phyloP scores from a whole-genome alignment of 2,797 vertebrate genomes.

The Anisognathus igniventris region DNA sequence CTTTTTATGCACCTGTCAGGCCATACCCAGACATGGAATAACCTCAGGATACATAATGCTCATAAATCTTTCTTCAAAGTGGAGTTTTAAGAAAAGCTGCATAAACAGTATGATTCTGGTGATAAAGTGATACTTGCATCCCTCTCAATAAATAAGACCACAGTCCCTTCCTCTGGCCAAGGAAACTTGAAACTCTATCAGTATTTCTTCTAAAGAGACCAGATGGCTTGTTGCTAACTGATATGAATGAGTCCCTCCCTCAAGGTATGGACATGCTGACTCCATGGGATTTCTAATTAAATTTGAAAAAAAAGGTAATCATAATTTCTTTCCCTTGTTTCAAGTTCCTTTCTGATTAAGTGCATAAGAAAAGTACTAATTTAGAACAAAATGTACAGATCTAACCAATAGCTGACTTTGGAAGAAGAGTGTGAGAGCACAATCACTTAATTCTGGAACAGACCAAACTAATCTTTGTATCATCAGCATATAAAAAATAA shows the following conservation, averaged over 20 bases:
- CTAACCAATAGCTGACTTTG: background rate
- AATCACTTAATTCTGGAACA: background rate
- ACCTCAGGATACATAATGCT: background rate
- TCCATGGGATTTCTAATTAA: slow-evolving; percentile 10
- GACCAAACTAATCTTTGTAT: background rate
- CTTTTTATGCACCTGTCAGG: background rate
- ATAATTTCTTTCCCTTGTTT: background rate
- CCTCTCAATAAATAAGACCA: background rate
- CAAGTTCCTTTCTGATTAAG: background rate
- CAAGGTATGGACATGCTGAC: background rate
- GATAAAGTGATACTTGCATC: background rate
- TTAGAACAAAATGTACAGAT: background rate
- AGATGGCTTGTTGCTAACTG: background rate
- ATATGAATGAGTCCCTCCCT: background rate
- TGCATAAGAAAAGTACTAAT: background rate
- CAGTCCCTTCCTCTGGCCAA: background rate
- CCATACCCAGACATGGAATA: background rate
- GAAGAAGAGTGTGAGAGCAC: background rate
- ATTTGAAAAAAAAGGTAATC: background rate
- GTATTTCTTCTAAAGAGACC: background rate
- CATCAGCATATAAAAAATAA: background rate
- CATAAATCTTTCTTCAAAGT: background rate
- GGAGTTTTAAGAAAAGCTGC: background rate
- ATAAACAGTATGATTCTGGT: background rate
- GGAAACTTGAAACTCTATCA: background rate